phyloP scores from a whole-genome alignment of 2,113 vertebrate genomes.

The Danio rerio region GRCz12tu NC_133180.1:36184501-36185000 shows the following conservation, averaged over 20 bases:
- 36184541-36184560: no score
- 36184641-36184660: background rate
- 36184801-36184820: background rate
- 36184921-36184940: background rate
- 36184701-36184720: background rate
- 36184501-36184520: no score
- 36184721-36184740: constrained; percentile 5
- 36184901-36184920: background rate
- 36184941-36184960: background rate
- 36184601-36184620: background rate
- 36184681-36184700: background rate
- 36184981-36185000: background rate
- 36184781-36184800: constrained; percentile 6
- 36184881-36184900: background rate
- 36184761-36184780: constrained; percentile 39
- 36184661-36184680: background rate
- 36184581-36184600: background rate
- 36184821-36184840: background rate
- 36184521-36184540: no score
- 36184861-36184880: background rate
- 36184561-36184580: background rate
- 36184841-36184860: background rate
- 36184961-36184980: background rate
- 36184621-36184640: background rate
- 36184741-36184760: constrained; percentile 38